Base-by-base conservation (phyloP, 92 coral and sea anemone species). In the Umimayanthus kanabou region DNA sequence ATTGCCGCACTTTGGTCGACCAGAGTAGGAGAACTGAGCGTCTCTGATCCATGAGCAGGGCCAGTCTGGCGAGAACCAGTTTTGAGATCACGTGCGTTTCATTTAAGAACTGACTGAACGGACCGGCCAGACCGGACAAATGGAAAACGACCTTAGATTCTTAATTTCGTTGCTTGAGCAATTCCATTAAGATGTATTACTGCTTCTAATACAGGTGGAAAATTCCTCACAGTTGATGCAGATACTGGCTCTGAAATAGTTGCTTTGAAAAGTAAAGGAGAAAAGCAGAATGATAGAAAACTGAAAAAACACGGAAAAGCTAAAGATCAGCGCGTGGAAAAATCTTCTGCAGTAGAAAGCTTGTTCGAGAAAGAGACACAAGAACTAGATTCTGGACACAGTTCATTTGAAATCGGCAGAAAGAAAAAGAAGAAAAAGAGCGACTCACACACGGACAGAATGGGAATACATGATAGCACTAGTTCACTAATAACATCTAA, bases 361-460 rank as follows among this genome's bases (percentile, higher is more conserved):
- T 1, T 1, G 10, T 15, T 18, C 57, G 53, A n/a, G 22, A 30
- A 42, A 66, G 10, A 66, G 9, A 26, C 76, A n/a, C 76, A 4
- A 20, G 28, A 81, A 65, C 37, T n/a, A n/a, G 7, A 6, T 78
- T 6, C 6, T 49, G 82, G 39, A 78, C 40, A 26, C 33, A 43
- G 10, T 40, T 37, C 53, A 43, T 43, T 40, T 78, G 76, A 82
- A 22, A 42, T 70, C 39, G 20, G 64, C 55, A 67, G n/a, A 67
- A 40, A 69, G 57, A 50, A 66, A 67, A 82, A 82, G 77, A 25
- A 65, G 23, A 61, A 61, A 73, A 73, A 73, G 43, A 33, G 39
- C 33, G 33, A 11, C 25, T 65, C 26, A 16, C 74, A 65, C 16
- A 8, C 40, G 33, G 76, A 66, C 61, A 28, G 29, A 15, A 66